These are phyloP conservation scores for Ptychobarbus kaznakovi DNA, from an alignment of 2,797 vertebrate genomes.

Conservation along the genomic window DNA sequence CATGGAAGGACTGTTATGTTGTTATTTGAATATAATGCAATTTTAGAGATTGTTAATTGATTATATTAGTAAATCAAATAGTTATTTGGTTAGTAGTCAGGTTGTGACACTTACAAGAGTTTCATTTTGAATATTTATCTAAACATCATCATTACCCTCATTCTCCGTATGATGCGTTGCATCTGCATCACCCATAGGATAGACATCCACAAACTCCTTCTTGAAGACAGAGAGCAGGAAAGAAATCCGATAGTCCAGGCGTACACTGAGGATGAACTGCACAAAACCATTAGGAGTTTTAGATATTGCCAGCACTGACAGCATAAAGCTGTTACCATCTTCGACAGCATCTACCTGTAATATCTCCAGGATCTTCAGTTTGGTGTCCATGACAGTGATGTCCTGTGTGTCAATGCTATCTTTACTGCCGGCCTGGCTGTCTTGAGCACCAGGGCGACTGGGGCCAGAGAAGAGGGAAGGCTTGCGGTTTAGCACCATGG, in stretches of 20 bases:
- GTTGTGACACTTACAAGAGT: neutral
- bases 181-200: conserved; percentile 91
- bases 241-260: conserved; percentile 94
- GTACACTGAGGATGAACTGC: conserved; percentile 86
- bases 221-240: conserved; percentile 98
- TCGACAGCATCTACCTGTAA: conserved; percentile 82
- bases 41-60: conserved; percentile 2
- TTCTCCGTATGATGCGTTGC: conserved; percentile 88
- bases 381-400: conserved; percentile 98
- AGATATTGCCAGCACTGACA: neutral
- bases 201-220: conserved; percentile 97
- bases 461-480: conserved; percentile 85
- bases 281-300: conserved; percentile 11
- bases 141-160: conserved; percentile 68
- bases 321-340: neutral
- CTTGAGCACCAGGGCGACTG: conserved; percentile 72
- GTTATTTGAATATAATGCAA: neutral
- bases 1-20: neutral
- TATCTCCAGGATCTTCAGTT: conserved; percentile 96
- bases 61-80: neutral
- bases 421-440: conserved; percentile 83
- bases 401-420: conserved; percentile 89
- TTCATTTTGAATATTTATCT: neutral
- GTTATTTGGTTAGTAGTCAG: conserved; percentile 6
- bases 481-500: conserved; percentile 96